These are phyloP conservation scores for Pseudomugil tenellus DNA, from an alignment of 2,797 vertebrate genomes.

Conservation along the genomic window DNA sequence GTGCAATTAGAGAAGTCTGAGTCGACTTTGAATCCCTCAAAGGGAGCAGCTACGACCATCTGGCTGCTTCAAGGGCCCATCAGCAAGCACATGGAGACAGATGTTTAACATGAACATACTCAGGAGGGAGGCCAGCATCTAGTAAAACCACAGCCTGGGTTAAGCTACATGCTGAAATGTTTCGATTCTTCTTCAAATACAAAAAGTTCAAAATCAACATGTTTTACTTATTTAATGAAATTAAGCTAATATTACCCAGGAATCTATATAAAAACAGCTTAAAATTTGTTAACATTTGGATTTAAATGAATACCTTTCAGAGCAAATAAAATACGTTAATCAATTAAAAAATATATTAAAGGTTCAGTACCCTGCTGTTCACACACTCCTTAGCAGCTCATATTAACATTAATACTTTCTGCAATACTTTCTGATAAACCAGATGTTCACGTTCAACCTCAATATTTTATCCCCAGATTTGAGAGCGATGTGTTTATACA, in stretches of 20 bases:
- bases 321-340: background rate
- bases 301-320: background rate
- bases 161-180: slow-evolving; percentile 1
- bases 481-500: slow-evolving; percentile 20
- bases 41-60: slow-evolving; percentile 63
- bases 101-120: slow-evolving; percentile 50
- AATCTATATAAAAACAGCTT: background rate
- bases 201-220: background rate
- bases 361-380: background rate
- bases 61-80: slow-evolving; percentile 68
- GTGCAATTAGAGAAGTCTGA: slow-evolving; percentile 48
- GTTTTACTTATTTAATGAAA: background rate
- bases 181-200: background rate
- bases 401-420: background rate
- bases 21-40: slow-evolving; percentile 44
- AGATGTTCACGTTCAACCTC: slow-evolving; percentile 21
- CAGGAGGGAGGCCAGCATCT: slow-evolving; percentile 10
- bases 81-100: slow-evolving; percentile 60
- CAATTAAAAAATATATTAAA: background rate
- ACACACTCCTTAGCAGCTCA: background rate
- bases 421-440: background rate
- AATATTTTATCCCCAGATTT: background rate
- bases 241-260: background rate
- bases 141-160: slow-evolving; percentile 15
- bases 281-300: rapidly evolving